Conservation (phyloP, 2,113 vertebrate species). For the Bagarius yarrelli region DNA sequence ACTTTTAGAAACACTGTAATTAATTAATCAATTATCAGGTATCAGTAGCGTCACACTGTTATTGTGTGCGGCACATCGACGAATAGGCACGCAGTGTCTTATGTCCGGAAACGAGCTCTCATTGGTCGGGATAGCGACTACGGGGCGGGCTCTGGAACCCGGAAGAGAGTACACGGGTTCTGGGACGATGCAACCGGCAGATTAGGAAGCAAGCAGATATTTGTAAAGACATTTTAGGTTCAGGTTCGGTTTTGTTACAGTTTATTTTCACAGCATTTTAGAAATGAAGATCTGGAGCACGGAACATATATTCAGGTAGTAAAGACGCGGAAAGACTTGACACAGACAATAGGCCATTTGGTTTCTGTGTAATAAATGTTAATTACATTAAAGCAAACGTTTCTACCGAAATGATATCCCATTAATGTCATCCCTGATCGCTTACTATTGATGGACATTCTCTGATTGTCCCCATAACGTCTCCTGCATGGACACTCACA, state of each 20-base stretch:
- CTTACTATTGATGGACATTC: background rate
- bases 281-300: constrained; percentile 78
- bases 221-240: background rate
- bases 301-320: constrained; percentile 76
- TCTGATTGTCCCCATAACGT: background rate
- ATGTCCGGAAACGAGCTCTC: background rate
- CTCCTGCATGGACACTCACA: background rate
- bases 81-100: background rate
- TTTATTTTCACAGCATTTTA: background rate
- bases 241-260: background rate
- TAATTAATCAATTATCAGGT: too few species aligned
- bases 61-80: background rate
- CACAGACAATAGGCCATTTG: background rate
- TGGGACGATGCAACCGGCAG: constrained; percentile 33
- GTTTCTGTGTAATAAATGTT: background rate
- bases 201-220: background rate
- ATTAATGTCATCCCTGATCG: too few species aligned
- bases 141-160: constrained; percentile 14
- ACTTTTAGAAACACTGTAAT: too few species aligned
- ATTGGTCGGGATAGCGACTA: constrained; percentile 33
- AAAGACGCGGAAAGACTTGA: background rate
- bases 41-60: background rate
- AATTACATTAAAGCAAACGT: background rate
- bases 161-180: background rate
- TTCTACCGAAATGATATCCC: background rate